phyloP scores from a whole-genome alignment of 2,797 vertebrate genomes.

The Ctenopoma kingsleyae region DNA sequence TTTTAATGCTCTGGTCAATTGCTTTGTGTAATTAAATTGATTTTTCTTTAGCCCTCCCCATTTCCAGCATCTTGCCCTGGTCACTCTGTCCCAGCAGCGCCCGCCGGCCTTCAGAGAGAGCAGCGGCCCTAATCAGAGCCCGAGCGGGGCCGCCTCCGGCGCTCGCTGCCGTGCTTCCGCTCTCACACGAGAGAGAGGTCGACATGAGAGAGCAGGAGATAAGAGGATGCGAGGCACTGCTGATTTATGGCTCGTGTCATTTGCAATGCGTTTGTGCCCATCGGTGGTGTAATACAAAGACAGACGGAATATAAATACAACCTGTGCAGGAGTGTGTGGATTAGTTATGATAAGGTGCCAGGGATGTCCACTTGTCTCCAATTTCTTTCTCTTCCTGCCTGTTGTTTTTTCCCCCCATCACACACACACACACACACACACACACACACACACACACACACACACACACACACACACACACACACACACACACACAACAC shows the following conservation, averaged over 20 bases:
- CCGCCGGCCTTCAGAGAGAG: constrained; percentile 3
- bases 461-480: no score
- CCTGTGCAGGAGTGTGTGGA: constrained; percentile 13
- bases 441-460: no score
- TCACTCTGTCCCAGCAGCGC: constrained; percentile 28
- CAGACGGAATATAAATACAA: constrained; percentile 28
- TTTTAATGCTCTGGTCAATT: constrained; percentile 54
- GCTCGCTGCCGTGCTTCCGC: neutral
- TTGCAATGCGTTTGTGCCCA: neutral
- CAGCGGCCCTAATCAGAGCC: constrained; percentile 20
- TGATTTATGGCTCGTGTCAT: constrained; percentile 61
- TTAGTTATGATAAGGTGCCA: constrained; percentile 32
- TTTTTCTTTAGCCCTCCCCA: neutral
- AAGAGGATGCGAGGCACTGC: constrained; percentile 28
- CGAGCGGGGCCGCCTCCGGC: neutral
- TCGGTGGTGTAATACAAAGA: constrained; percentile 20
- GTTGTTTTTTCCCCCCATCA: neutral
- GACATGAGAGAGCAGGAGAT: constrained; percentile 34
- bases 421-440: no score
- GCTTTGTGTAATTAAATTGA: constrained; percentile 62
- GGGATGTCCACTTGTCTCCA: neutral
- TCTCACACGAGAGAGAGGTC: constrained; percentile 14
- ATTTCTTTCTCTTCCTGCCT: neutral
- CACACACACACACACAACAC: neutral
- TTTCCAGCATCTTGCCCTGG: constrained; percentile 3